phyloP scores from a whole-genome alignment of 2,113 vertebrate genomes.

The Amazona guildingii region DNA sequence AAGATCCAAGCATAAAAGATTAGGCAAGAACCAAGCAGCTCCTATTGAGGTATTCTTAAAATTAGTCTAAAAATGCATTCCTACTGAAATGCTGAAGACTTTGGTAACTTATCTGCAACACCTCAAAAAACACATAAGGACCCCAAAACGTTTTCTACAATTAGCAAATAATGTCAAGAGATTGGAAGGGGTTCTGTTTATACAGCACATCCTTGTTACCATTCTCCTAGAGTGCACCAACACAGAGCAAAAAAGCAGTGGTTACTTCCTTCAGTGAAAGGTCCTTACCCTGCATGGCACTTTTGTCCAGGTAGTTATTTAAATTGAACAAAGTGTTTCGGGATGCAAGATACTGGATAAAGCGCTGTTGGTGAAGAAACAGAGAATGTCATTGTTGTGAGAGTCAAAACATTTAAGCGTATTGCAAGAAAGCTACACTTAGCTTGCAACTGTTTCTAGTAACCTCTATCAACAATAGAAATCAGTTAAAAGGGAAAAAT shows the following conservation, averaged over 20 bases:
- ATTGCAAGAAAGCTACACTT: background rate
- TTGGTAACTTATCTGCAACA: background rate
- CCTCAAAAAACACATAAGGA: background rate
- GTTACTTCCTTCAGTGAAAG: background rate
- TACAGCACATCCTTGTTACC: background rate
- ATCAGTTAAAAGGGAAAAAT: background rate
- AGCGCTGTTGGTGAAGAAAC: constrained; percentile 77
- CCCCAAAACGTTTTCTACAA: background rate
- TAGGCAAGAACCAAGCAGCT: background rate
- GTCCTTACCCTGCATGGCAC: constrained; percentile 88
- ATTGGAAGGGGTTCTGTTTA: background rate
- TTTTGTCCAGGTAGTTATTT: constrained; percentile 95
- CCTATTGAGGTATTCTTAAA: background rate
- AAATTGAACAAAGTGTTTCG: constrained; percentile 94
- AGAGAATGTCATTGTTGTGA: background rate
- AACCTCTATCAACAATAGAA: background rate
- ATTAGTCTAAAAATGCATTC: background rate
- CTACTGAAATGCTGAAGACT: background rate
- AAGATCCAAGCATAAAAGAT: background rate
- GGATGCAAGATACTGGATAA: constrained; percentile 94
- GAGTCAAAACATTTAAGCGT: background rate
- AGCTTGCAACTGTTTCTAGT: background rate
- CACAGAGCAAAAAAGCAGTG: background rate
- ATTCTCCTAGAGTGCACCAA: background rate
- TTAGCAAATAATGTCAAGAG: background rate